Evolutionary conservation across 92 coral and sea anemone species (phyloP).

Genomic region (Zoanthus gigantus): DNA sequence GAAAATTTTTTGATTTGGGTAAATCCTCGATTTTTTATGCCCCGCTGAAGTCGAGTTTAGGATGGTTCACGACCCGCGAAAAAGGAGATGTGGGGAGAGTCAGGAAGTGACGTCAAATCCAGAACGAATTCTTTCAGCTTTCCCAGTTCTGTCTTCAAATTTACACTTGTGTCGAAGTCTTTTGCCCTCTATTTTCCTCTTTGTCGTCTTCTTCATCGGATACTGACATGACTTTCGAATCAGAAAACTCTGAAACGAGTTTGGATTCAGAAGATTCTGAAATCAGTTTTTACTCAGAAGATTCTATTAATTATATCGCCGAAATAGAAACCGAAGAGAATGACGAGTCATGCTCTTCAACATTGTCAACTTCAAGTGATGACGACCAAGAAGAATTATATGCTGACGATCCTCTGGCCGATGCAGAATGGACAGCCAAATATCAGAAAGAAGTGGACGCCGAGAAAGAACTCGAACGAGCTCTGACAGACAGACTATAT

Average conservation of each 20-base stretch:
- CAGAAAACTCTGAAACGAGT: background rate
- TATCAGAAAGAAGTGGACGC: constrained; percentile 3
- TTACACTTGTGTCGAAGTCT: constrained; percentile 1
- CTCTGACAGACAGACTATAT: no score
- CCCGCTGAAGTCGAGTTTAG: constrained; percentile 35
- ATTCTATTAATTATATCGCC: background rate
- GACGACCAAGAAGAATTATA: constrained; percentile 28
- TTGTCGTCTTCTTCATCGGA: background rate
- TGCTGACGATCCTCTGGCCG: constrained; percentile 44
- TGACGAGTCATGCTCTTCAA: background rate
- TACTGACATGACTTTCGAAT: background rate
- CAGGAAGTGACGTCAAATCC: constrained; percentile 15
- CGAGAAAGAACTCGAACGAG: constrained; percentile 3
- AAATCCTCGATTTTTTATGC: constrained; percentile 44
- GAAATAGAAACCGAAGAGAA: background rate
- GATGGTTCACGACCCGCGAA: constrained; percentile 33
- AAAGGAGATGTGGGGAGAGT: constrained; percentile 32
- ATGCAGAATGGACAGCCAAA: constrained; percentile 34
- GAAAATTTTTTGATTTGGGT: constrained; percentile 35
- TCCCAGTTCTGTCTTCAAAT: constrained; percentile 35
- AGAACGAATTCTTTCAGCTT: constrained; percentile 43
- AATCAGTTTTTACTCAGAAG: background rate
- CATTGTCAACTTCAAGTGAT: constrained; percentile 11
- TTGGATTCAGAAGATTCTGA: background rate
- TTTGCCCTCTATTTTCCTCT: background rate